Conservation (phyloP, 2,113 vertebrate species). For the Etheostoma cragini region DNA sequence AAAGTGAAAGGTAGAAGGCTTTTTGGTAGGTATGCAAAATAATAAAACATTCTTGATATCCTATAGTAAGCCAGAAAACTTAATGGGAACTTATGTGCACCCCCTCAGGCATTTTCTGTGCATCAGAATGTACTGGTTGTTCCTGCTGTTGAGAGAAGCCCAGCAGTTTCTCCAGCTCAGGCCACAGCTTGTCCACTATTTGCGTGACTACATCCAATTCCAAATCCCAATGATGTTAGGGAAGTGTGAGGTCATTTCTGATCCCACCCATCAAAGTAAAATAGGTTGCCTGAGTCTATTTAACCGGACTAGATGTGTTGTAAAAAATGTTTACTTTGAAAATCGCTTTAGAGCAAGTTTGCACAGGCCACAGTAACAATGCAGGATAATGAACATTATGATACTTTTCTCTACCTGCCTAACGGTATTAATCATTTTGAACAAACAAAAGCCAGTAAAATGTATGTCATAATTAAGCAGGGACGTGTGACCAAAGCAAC, state of each 20-base stretch:
- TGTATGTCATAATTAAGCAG: background rate
- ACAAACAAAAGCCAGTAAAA: background rate
- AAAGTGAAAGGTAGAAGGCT: conserved; percentile 1
- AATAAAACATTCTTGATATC: background rate
- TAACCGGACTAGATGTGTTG: background rate
- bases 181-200: background rate
- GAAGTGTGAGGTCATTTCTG: background rate
- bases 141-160: background rate
- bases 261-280: background rate
- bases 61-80: conserved; percentile 8
- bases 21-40: background rate
- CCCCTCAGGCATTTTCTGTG: background rate
- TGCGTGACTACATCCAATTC: background rate
- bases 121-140: background rate
- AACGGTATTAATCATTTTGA: background rate
- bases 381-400: background rate
- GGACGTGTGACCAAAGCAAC: background rate
- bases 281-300: background rate
- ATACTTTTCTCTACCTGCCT: background rate
- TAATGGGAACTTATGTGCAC: background rate
- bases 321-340: background rate
- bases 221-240: background rate
- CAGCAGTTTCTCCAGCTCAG: background rate
- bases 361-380: background rate
- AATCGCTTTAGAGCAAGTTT: background rate